These are phyloP conservation scores for Lithosia quadra DNA, from an alignment of 2,888 invertebrate species.

Conservation along the genomic window DNA sequence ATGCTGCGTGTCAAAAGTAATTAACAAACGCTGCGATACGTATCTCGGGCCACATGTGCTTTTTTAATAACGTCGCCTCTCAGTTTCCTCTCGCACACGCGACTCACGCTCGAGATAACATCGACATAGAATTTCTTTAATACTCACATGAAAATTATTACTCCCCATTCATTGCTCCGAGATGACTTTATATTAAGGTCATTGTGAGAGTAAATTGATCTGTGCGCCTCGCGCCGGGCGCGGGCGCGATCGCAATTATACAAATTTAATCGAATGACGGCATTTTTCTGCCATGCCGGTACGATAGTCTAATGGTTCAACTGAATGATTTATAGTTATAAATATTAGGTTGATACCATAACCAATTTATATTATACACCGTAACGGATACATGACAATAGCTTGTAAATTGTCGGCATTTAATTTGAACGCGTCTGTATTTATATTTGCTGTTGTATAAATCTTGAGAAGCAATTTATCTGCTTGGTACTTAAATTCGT, in stretches of 20 bases:
- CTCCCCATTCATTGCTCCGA: conserved; percentile 66
- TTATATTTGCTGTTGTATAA: conserved; percentile 72
- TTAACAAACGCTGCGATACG: conserved; percentile 85
- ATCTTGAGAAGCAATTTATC: conserved; percentile 76
- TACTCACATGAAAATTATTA: conserved; percentile 80
- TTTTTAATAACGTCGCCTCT: conserved; percentile 83
- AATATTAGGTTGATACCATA: conserved; percentile 43
- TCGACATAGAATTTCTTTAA: conserved; percentile 83
- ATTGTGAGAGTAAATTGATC: conserved; percentile 84
- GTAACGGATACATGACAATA: conserved; percentile 43
- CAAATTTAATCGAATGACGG: conserved; percentile 60
- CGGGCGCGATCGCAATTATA: conserved; percentile 69
- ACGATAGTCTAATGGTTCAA: conserved; percentile 44
- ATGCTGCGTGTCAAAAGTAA: conserved; percentile 86
- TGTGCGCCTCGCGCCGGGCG: conserved; percentile 68
- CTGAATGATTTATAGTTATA: conserved; percentile 44
- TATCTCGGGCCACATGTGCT: conserved; percentile 84
- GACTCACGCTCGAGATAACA: conserved; percentile 82
- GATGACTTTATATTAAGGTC: conserved; percentile 82
- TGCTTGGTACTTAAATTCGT: conserved; percentile 74
- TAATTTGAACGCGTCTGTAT: conserved; percentile 66
- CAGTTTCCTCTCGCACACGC: conserved; percentile 79
- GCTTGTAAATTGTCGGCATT: conserved; percentile 58
- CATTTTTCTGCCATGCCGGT: conserved; percentile 59
- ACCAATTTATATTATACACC: conserved; percentile 45